Evolutionary conservation across 2,797 vertebrate species (phyloP).

Genomic region (Leuciscus waleckii): DNA sequence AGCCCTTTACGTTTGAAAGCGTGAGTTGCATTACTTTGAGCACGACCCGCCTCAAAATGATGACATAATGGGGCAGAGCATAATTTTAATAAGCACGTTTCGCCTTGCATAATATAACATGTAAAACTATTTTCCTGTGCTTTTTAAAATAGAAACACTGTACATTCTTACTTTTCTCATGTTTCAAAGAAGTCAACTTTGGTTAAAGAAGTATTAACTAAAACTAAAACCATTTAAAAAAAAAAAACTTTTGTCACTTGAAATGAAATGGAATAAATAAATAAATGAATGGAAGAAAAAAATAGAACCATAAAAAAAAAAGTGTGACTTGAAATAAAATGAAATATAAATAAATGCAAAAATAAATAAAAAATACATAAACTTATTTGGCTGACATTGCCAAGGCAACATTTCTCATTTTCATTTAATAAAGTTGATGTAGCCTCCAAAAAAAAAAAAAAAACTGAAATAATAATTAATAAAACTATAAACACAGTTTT

Average conservation of each 20-base stretch:
- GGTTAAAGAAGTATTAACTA: not conserved
- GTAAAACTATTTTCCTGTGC: not conserved
- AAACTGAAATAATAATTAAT: not conserved
- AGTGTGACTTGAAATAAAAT: no score
- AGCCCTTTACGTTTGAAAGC: not conserved
- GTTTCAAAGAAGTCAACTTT: not conserved
- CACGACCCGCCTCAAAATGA: constrained; percentile 9
- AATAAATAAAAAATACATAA: no score
- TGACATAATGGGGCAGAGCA: constrained; percentile 32
- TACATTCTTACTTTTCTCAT: not conserved
- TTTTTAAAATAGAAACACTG: not conserved
- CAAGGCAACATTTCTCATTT: not conserved
- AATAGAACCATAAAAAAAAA: not conserved
- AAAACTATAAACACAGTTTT: not conserved
- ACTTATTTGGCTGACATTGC: not conserved
- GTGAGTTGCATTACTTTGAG: not conserved
- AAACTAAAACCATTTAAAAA: not conserved
- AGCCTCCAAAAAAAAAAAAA: not conserved
- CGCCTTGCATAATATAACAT: not conserved
- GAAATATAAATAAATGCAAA: no score
- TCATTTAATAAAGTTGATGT: not conserved
- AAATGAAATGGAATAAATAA: no score
- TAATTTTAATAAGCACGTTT: constrained; percentile 11
- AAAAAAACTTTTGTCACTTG: not conserved
- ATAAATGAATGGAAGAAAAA: no score